Conservation (phyloP, 35 echinoderm and acorn worm species). For the Strongylocentrotus purpuratus region DNA sequence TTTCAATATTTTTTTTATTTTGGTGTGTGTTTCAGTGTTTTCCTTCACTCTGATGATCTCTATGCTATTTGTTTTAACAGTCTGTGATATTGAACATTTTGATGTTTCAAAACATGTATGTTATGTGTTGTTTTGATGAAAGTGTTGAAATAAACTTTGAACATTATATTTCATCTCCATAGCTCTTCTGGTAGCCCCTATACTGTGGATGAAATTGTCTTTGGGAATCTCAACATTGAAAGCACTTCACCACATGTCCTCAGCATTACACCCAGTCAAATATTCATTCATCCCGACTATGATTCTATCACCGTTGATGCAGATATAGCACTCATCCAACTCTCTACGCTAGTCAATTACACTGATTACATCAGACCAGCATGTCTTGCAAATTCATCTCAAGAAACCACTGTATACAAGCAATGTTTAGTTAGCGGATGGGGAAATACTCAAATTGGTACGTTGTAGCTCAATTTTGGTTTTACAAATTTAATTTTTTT, state of each 20-base stretch:
- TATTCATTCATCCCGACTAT: neutral
- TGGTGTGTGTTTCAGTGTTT: too few species aligned
- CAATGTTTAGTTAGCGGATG: neutral
- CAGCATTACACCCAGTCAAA: neutral
- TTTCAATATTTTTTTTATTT: too few species aligned
- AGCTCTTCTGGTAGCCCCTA: too few species aligned
- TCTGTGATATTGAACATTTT: too few species aligned
- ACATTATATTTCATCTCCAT: too few species aligned
- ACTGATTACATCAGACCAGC: neutral
- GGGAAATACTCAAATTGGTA: neutral
- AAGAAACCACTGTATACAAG: neutral
- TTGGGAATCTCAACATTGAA: neutral
- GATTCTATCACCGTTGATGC: neutral
- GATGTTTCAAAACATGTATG: too few species aligned
- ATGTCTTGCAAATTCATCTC: neutral
- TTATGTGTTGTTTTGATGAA: too few species aligned
- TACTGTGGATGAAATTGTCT: neutral
- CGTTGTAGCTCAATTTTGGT: neutral
- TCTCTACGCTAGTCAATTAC: neutral
- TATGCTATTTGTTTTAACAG: too few species aligned
- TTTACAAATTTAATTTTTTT: too few species aligned
- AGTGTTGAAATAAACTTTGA: too few species aligned
- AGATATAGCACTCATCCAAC: constrained; percentile 5
- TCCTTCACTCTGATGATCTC: too few species aligned
- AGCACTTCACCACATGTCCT: neutral